Evolutionary conservation across 2,113 vertebrate genomes (phyloP), one percentile per base, ranked within the genome.

Genomic region (Haplochromis vanheusdeni): DNA sequence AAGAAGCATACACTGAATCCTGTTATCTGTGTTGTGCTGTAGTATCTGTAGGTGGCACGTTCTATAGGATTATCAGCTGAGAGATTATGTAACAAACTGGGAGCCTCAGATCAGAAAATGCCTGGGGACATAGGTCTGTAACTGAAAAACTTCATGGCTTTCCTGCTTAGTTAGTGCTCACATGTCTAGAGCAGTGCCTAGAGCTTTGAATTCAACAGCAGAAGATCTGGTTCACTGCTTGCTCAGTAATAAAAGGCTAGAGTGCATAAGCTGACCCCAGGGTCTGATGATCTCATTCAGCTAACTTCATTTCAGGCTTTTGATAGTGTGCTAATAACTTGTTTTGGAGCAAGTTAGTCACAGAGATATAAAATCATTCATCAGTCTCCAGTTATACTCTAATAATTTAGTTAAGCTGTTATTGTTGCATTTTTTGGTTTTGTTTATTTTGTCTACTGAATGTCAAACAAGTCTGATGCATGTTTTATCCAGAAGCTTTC

Each of bases 41-140:
- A 49, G 81, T 84, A 35, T 79, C 17, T 1, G 19, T 37, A 42
- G 55, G 81, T 19, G 79, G 23, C 42, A 49, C 1, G 16, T 55
- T 85, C 55, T 81, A 49, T 87, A 79, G 35, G 47, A 62, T 47
- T 6, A 7, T 86, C 51, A 85, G 58, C 5, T 40, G 79, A 87
- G 86, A 87, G 40, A 23, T 82, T 26, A 93, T 52, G 55, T 87
- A 90, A 93, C 42, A 49, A 82, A 14, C 79, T 6, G n/a, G n/a
- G 19, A 68, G 70, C 35, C 68, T 56, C 14, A 42, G 68, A 68
- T 60, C 84, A 37, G 49, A 9, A 40, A 79, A 60, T 6, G 79
- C 87, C 89, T 2, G 62, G 80, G 75, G 81, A 68, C 11, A 26
- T n/a, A 49, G 26, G 45, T 28, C 45, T 31, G 16, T 33, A 51